phyloP scores from a whole-genome alignment of 2,888 invertebrate genomes.

The Halictus quadricinctus region DNA sequence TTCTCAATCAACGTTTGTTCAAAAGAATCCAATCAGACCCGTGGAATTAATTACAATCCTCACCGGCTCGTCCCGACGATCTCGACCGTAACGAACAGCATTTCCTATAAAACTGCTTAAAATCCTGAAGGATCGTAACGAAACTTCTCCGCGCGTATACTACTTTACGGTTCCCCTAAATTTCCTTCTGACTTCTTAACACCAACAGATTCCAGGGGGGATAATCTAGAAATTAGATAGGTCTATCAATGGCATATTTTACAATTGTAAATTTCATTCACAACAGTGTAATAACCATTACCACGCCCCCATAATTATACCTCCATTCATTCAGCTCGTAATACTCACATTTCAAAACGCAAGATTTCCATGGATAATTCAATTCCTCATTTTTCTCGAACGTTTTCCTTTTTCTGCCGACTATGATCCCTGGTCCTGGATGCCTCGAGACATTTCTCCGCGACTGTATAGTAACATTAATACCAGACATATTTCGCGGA shows the following conservation, averaged over 20 bases:
- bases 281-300: not conserved
- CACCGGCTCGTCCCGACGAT: not conserved
- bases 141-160: conserved; percentile 31
- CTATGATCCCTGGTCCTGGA: not conserved
- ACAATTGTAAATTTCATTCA: not conserved
- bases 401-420: not conserved
- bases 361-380: not conserved
- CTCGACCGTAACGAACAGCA: conserved; percentile 60
- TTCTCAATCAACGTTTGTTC: conserved; percentile 8
- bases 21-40: conserved; percentile 48
- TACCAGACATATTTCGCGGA: conserved; percentile 34
- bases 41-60: conserved; percentile 43
- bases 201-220: conserved; percentile 10
- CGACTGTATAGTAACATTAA: conserved; percentile 18
- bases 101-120: conserved; percentile 58
- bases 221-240: not conserved
- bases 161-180: conserved; percentile 36
- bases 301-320: not conserved
- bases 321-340: not conserved
- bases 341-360: not conserved
- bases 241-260: not conserved
- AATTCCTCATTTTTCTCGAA: not conserved
- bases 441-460: not conserved
- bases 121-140: conserved; percentile 34
- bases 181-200: conserved; percentile 34